phyloP scores from a whole-genome alignment of 1,140 invertebrate species.

The Helicoverpa zea region DNA sequence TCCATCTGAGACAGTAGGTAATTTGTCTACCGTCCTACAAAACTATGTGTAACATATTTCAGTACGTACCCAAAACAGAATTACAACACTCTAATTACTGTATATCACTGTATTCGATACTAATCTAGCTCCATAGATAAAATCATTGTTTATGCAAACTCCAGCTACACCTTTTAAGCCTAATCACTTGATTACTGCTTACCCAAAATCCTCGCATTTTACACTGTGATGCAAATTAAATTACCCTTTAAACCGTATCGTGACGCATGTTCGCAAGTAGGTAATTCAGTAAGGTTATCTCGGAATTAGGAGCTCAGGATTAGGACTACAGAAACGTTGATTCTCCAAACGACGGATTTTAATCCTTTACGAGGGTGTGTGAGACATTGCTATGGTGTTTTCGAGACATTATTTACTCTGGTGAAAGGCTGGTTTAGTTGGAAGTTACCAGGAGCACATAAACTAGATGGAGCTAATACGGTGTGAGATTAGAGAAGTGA shows the following conservation, averaged over 20 bases:
- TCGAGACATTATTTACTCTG: constrained; percentile 72
- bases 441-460: background rate
- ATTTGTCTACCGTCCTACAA: background rate
- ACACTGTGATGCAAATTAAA: constrained; percentile 61
- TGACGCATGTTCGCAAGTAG: constrained; percentile 60
- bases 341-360: constrained; percentile 52
- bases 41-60: too few relatives aligned
- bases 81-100: too few relatives aligned
- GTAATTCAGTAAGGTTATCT: constrained; percentile 69
- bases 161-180: background rate
- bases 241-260: constrained; percentile 53
- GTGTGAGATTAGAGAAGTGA: background rate
- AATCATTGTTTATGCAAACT: constrained; percentile 1
- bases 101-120: background rate
- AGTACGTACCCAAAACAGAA: too few relatives aligned
- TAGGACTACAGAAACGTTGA: constrained; percentile 59
- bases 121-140: background rate
- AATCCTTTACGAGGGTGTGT: constrained; percentile 70
- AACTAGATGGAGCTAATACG: background rate
- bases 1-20: background rate
- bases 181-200: constrained; percentile 32
- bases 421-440: constrained; percentile 62
- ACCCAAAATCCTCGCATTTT: constrained; percentile 31
- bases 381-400: constrained; percentile 64
- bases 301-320: constrained; percentile 76